Base-by-base conservation (phyloP, 2,888 invertebrate species). In the Drosophila subquinaria region DNA sequence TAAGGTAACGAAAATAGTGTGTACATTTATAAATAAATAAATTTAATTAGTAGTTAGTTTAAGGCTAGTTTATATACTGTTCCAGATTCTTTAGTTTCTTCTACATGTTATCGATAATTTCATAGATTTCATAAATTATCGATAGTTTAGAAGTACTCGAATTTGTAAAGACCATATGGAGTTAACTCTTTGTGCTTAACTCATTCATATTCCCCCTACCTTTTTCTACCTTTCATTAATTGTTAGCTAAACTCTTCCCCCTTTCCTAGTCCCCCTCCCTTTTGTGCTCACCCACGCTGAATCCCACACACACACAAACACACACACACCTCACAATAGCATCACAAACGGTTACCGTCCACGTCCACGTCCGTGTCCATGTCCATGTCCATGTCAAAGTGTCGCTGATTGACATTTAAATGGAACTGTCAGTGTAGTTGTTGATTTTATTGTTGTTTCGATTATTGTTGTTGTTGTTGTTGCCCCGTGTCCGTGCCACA, bases 321-420 rank as follows among this genome's bases (percentile, higher is more conserved):
- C 57, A 53, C 68, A 42, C 57, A 53, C 55, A 27, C 43, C 42
- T 40, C 40, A 52, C 52, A 50, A 72, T 23, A 56, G 50, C 53
- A 51, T 64, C 61, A 76, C 53, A 61, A 65, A 55, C 64, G 56
- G 17, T 60, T 51, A 30, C 50, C 65, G 13, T 69, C 13, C 53
- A 69, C 65, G 13, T 69, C 13, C 53, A 69, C 65, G 59, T 69
- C 9, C 51, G 43, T 70, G 75, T 84, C 71, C 55, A 43, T 15
- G 56, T 69, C 23, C 60, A 45, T n/a, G 73, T 79, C 66, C 69
- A 70, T 73, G 80, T 87, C 76, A 84, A 67, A 77, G 71, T 83
- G 69, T 73, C 51, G 73, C 74, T 77, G 86, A 86, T 87, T 86
- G 85, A 86, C 85, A 83, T 83, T 86, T 86, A 86, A 86, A 82